Conservation (phyloP, 2,113 vertebrate genomes). For the Stegastes partitus region DNA sequence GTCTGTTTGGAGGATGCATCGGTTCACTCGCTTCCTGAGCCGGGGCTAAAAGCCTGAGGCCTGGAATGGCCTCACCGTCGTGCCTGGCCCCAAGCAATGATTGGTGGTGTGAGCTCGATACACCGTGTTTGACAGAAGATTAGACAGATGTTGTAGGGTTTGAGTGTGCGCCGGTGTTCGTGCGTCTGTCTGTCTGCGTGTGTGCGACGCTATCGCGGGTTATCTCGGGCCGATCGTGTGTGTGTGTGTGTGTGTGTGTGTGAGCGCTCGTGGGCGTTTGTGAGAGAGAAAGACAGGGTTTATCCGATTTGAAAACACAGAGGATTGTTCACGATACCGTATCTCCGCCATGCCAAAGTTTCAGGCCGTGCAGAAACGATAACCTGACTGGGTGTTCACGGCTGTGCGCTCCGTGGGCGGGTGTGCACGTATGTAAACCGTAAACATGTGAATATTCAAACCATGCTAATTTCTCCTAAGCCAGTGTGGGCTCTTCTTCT, state of each 20-base stretch:
- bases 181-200: constrained; percentile 8
- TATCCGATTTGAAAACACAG: constrained; percentile 62
- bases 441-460: constrained; percentile 35
- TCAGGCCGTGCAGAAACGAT: constrained; percentile 46
- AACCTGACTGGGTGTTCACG: constrained; percentile 33
- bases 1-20: constrained; percentile 39
- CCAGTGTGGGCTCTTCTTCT: constrained; percentile 19
- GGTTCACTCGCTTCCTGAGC: constrained; percentile 45
- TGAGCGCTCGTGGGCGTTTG: constrained; percentile 53
- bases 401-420: neutral
- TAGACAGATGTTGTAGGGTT: constrained; percentile 68
- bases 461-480: constrained; percentile 17
- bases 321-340: constrained; percentile 55
- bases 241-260: constrained; percentile 32
- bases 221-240: constrained; percentile 31
- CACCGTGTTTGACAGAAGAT: constrained; percentile 70
- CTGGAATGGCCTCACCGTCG: constrained; percentile 34
- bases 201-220: constrained; percentile 39
- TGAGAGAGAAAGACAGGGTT: constrained; percentile 39
- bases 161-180: constrained; percentile 28
- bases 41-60: constrained; percentile 49
- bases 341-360: constrained; percentile 56
- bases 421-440: constrained; percentile 31
- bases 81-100: constrained; percentile 51
- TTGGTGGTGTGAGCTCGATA: constrained; percentile 29